Base-by-base conservation (phyloP, 2,888 invertebrate species). In the Homarus gammarus region DNA sequence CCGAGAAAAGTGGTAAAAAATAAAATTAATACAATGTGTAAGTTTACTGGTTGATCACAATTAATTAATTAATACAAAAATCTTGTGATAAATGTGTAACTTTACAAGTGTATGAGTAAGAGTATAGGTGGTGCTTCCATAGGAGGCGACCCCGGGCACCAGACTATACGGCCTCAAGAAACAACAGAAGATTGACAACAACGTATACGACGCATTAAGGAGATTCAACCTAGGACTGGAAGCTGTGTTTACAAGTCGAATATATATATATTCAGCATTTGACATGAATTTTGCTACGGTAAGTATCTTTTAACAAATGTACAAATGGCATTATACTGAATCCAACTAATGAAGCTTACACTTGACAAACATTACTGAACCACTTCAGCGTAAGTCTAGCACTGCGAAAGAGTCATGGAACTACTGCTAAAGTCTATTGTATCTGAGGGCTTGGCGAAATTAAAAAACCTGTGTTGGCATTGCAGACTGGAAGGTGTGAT, bases 401-500 rank as follows among this genome's bases (percentile, higher is more conserved):
- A n/a, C n/a, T n/a, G n/a, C n/a, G n/a, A n/a, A n/a, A n/a, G n/a
- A n/a, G n/a, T n/a, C 18, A 56, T 27, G 31, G 18, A 70, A 70
- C 27, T n/a, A 27, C 2, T 27, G 15, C 72, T 70, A 31, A 15
- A 27, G 72, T 1, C n/a, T 3, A n/a, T 1, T 18, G 18, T 3
- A 22, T n/a, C 18, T 3, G n/a, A 33, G 8, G 33, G 15, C 2
- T 33, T 22, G 12, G 15, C 73, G 18, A 61, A 61, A 22, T 61
- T 2, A 61, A 2, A 22, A 61, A n/a, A n/a, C n/a, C n/a, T n/a
- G n/a, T n/a, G n/a, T n/a, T 5, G 33, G 31, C 49, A 8, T 64
- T 56, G 27, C 81, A 82, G 82, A 70, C 8, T 12, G 22, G 70
- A 3, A 40, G 12, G 40, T 82, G 82, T 44, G 18, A n/a, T 6